phyloP scores from a whole-genome alignment of 2,113 vertebrate genomes.

The Platysternon megacephalum region DNA sequence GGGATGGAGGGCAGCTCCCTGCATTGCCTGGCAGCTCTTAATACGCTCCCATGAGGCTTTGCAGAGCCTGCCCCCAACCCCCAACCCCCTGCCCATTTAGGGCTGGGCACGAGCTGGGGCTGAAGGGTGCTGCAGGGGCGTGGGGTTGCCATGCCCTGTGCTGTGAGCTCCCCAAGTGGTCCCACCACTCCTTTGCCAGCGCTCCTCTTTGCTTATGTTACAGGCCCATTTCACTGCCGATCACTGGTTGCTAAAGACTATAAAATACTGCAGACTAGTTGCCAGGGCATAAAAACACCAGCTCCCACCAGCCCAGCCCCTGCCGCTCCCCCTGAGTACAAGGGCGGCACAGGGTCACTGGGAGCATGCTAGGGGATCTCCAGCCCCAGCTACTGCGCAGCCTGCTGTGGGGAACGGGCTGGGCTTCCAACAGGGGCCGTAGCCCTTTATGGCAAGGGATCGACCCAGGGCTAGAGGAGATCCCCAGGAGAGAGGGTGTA shows the following conservation, averaged over 20 bases:
- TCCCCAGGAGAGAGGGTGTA: too few relatives aligned
- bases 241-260: neutral
- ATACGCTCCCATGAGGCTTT: too few relatives aligned
- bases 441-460: too few relatives aligned
- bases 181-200: neutral
- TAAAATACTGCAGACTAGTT: neutral
- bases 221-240: neutral
- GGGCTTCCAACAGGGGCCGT: neutral
- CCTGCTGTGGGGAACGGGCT: neutral
- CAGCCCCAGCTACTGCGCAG: too few relatives aligned
- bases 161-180: neutral
- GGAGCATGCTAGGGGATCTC: neutral
- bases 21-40: too few relatives aligned
- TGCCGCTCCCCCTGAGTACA: neutral
- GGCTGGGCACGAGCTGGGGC: neutral
- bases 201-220: neutral
- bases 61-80: too few relatives aligned
- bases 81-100: too few relatives aligned
- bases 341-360: neutral
- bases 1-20: too few relatives aligned
- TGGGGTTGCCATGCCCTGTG: too few relatives aligned
- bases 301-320: neutral
- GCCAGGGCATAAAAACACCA: neutral
- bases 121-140: neutral
- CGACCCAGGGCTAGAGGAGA: neutral